Percentiles rank a stretch among this genome's conserved stretches.
These are phyloP conservation scores for Lophius piscatorius DNA, from an alignment of 2,113 vertebrate genomes.

Conservation along the genomic window DNA sequence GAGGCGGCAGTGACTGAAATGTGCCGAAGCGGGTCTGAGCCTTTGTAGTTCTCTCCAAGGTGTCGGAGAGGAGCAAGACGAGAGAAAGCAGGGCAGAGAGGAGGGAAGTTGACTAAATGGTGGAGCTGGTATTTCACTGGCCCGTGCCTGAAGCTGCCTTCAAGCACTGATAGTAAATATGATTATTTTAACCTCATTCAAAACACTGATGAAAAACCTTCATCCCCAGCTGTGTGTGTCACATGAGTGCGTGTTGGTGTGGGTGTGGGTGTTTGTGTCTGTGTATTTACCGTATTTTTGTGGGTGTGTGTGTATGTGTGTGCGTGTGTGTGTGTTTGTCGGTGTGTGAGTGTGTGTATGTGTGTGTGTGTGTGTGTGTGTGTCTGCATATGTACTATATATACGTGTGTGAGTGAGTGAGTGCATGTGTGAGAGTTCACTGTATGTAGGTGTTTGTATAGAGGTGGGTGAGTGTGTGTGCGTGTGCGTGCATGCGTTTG, in stretches of 20 bases:
- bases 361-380: neutral
- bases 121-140: conserved; percentile 43
- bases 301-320: too few relatives aligned
- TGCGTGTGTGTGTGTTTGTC: too few relatives aligned
- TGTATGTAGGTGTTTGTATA: too few relatives aligned
- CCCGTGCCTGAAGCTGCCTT: conserved; percentile 46
- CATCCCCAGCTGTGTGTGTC: conserved; percentile 18
- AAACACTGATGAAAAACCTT: conserved; percentile 35
- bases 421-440: neutral
- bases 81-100: conserved; percentile 61
- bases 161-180: conserved; percentile 41
- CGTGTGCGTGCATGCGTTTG: too few relatives aligned
- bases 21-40: conserved; percentile 43
- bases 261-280: too few relatives aligned
- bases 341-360: neutral
- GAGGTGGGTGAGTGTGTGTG: too few relatives aligned
- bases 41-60: conserved; percentile 44
- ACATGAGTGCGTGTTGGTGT: conserved; percentile 2
- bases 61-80: conserved; percentile 24
- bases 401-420: too few relatives aligned
- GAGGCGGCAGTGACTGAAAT: conserved; percentile 55
- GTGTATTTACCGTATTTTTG: too few relatives aligned
- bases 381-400: too few relatives aligned
- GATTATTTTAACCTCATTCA: conserved; percentile 52
- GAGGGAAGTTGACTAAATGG: conserved; percentile 46